Percentiles rank a stretch among this genome's conserved stretches.
phyloP scores from a whole-genome alignment of 1,140 invertebrate species.

The Philaenus spumarius region DNA sequence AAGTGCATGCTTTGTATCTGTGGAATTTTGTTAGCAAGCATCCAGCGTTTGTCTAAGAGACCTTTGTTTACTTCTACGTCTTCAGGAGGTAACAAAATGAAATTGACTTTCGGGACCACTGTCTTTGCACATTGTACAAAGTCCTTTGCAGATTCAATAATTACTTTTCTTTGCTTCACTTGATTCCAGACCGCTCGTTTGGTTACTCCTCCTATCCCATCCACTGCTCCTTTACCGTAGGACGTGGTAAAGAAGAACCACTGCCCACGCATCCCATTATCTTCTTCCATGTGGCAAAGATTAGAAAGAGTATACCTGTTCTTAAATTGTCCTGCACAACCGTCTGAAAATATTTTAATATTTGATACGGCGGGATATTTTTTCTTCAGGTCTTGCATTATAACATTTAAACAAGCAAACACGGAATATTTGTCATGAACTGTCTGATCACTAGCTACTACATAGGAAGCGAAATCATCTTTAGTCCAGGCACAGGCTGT shows the following conservation, averaged over 20 bases:
- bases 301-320: slow-evolving; percentile 33
- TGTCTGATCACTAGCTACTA: background rate
- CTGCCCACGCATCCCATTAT: slow-evolving; percentile 29
- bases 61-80: background rate
- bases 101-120: background rate
- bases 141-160: background rate
- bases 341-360: slow-evolving; percentile 29
- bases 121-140: background rate
- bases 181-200: slow-evolving; percentile 20
- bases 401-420: background rate
- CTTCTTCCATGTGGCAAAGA: slow-evolving; percentile 25
- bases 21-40: background rate
- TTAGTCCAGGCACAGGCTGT: too few relatives aligned
- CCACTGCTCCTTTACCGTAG: slow-evolving; percentile 32
- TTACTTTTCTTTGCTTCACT: background rate
- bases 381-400: background rate
- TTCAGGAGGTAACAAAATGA: background rate
- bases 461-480: too few relatives aligned
- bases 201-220: slow-evolving; percentile 28
- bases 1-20: background rate
- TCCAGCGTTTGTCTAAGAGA: background rate
- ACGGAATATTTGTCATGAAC: background rate
- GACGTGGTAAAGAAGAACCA: slow-evolving; percentile 34
- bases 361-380: too few relatives aligned
- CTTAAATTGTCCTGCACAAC: slow-evolving; percentile 30